Evolutionary conservation across 1,140 invertebrate genomes (phyloP).

Genomic region (Ips nitidus): DNA sequence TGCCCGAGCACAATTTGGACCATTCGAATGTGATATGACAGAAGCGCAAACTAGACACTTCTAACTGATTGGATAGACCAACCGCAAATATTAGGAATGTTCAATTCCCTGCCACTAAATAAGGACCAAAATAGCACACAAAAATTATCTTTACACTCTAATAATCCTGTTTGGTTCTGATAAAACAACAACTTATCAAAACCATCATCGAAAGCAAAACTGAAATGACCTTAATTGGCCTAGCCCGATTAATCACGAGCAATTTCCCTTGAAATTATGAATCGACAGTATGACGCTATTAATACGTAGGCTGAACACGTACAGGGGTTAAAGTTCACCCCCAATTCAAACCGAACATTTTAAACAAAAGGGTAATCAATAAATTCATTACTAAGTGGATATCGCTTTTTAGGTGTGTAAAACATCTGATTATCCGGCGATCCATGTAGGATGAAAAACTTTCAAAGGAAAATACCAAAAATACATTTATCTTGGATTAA

Average conservation of each 20-base stretch:
- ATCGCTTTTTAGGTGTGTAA: not conserved
- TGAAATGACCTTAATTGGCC: slow-evolving; percentile 6
- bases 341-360: not conserved
- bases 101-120: no score
- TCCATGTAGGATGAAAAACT: no score
- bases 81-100: no score
- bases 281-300: slow-evolving; percentile 16
- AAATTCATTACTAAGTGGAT: not conserved
- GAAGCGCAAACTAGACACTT: no score
- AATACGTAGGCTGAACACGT: slow-evolving; percentile 15
- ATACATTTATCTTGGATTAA: slow-evolving; percentile 2
- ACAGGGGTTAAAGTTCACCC: not conserved
- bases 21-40: no score
- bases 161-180: not conserved
- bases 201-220: not conserved
- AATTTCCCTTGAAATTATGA: not conserved
- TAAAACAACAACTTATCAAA: not conserved
- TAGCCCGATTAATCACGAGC: slow-evolving; percentile 12
- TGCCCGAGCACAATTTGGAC: no score
- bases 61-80: no score
- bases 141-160: not conserved
- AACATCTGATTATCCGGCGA: no score
- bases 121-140: no score
- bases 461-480: not conserved
- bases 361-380: slow-evolving; percentile 16